Conservation (phyloP, 2,888 invertebrate species). For the Ormyrus pomaceus region DNA sequence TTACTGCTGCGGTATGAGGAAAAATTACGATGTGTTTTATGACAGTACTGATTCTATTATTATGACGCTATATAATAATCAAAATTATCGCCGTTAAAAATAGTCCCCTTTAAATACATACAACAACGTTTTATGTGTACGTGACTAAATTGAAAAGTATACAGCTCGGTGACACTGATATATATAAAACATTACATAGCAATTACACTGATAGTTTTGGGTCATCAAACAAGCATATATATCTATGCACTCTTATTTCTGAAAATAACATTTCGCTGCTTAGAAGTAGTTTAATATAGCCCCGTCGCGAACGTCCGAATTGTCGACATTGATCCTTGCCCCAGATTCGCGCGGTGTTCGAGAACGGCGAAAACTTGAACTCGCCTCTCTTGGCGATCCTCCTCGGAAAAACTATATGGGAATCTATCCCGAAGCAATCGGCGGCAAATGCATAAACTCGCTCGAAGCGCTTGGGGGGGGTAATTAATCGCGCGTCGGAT, state of each 20-base stretch:
- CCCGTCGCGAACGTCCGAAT: slow-evolving; percentile 19
- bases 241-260: slow-evolving; percentile 32
- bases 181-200: not conserved
- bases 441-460: not conserved
- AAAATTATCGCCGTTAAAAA: too few species aligned
- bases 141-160: too few species aligned
- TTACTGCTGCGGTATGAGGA: too few species aligned
- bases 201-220: slow-evolving; percentile 41
- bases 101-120: too few species aligned
- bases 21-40: too few species aligned
- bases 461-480: too few species aligned
- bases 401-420: slow-evolving; percentile 3
- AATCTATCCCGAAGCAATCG: not conserved
- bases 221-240: slow-evolving; percentile 38
- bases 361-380: slow-evolving; percentile 13
- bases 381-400: too few species aligned
- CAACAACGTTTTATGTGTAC: too few species aligned
- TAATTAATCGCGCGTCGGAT: too few species aligned
- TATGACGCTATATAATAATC: too few species aligned
- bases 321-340: slow-evolving; percentile 49
- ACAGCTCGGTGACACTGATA: too few species aligned
- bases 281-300: slow-evolving; percentile 41
- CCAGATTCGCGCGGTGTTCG: slow-evolving; percentile 24
- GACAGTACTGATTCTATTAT: too few species aligned
- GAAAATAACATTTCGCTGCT: slow-evolving; percentile 45